Evolutionary conservation across 2,797 vertebrate species (phyloP).

Genomic region (Tokudaia tokunoshimensis): DNA sequence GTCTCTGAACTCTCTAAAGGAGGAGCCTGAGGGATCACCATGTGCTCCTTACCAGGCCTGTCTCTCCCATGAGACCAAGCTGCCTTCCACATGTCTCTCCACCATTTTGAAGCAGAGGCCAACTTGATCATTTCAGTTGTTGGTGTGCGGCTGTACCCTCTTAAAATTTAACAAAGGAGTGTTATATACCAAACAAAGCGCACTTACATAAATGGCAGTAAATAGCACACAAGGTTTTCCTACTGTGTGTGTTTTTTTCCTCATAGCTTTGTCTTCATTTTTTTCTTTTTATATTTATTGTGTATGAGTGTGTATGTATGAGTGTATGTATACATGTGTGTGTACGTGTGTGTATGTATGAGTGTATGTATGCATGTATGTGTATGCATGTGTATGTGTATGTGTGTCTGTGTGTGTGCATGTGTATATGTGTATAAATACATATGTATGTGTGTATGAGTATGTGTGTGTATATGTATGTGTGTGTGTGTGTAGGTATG

Average conservation of each 20-base stretch:
- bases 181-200: neutral
- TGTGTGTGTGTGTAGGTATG: neutral
- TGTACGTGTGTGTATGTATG: neutral
- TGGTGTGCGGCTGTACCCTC: neutral
- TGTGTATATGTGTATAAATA: fast-evolving
- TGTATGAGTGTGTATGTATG: neutral
- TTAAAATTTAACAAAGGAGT: neutral
- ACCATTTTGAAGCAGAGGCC: no score
- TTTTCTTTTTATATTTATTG: neutral
- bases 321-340: neutral
- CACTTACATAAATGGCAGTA: neutral
- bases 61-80: no score
- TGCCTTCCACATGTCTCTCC: neutral
- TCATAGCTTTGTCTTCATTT: neutral
- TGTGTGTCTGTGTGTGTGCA: neutral
- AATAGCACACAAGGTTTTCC: neutral
- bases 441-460: fast-evolving
- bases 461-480: neutral
- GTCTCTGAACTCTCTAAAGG: neutral
- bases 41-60: neutral
- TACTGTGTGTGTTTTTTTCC: neutral
- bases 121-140: neutral
- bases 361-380: neutral
- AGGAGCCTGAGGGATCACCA: neutral
- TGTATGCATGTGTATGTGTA: neutral